phyloP scores from a whole-genome alignment of 2,888 invertebrate genomes.

The Chrysotoxum bicinctum region DNA sequence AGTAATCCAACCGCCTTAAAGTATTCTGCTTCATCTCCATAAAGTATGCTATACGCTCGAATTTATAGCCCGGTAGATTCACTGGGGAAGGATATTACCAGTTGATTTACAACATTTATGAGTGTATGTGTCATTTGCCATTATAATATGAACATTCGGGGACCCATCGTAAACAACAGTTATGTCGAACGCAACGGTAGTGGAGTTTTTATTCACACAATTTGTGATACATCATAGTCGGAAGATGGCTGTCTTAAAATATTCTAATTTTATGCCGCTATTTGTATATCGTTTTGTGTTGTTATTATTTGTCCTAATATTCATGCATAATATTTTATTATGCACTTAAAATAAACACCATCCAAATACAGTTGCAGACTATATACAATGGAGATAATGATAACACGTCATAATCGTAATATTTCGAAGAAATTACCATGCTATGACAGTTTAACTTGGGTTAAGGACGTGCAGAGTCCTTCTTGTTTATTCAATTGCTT shows the following conservation, averaged over 20 bases:
- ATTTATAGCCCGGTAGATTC: neutral
- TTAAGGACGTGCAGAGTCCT: neutral
- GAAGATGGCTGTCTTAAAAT: neutral
- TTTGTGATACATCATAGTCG: conserved; percentile 37
- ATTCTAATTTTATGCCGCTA: conserved; percentile 33
- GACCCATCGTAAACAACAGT: conserved; percentile 28
- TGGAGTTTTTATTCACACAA: conserved; percentile 38
- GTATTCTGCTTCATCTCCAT: conserved; percentile 1
- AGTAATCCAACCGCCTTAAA: neutral
- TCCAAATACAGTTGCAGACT: neutral
- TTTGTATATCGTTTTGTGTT: neutral
- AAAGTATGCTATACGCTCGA: conserved; percentile 6
- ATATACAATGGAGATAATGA: neutral
- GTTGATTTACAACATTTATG: conserved; percentile 42
- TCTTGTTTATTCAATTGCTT: neutral
- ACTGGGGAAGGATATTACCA: conserved; percentile 18
- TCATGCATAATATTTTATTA: conserved; percentile 4
- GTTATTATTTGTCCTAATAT: neutral
- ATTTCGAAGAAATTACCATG: neutral
- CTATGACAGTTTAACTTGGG: neutral
- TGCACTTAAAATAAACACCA: neutral
- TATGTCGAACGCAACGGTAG: conserved; percentile 28
- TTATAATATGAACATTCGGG: conserved; percentile 11
- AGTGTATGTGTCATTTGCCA: conserved; percentile 3
- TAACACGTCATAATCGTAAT: conserved; percentile 20